A percentile compares a stretch with the other conserved stretches of the same genome.
These are phyloP conservation scores for Sceloporus tristichus DNA, from an alignment of 2,113 vertebrate genomes.

Conservation along the genomic window DNA sequence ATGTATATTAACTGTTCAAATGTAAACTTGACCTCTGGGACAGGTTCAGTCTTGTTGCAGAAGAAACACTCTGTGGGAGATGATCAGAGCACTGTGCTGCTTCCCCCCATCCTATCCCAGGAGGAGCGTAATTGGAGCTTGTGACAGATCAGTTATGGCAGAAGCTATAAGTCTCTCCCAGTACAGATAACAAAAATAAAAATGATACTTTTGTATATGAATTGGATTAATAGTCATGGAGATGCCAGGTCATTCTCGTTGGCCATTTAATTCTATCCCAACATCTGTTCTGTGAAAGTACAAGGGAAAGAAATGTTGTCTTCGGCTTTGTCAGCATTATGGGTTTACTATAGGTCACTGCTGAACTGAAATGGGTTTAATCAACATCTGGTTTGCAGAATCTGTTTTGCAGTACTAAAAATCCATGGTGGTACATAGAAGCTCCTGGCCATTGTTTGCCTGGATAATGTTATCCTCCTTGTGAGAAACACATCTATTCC, in stretches of 20 bases:
- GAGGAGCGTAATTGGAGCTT: slow-evolving; percentile 52
- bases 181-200: slow-evolving; percentile 30
- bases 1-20: background rate
- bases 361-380: background rate
- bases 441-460: background rate
- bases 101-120: slow-evolving; percentile 46
- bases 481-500: background rate
- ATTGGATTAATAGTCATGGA: slow-evolving; percentile 69
- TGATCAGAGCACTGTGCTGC: slow-evolving; percentile 46
- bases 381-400: background rate
- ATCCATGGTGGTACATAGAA: background rate
- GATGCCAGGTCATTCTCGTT: slow-evolving; percentile 46
- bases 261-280: slow-evolving; percentile 47
- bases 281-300: slow-evolving; percentile 56
- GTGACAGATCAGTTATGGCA: slow-evolving; percentile 56
- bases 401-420: background rate
- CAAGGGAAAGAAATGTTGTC: background rate
- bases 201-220: slow-evolving; percentile 55
- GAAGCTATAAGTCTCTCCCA: slow-evolving; percentile 57
- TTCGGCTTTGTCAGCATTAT: slow-evolving; percentile 13
- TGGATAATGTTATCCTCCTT: background rate
- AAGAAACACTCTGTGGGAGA: slow-evolving; percentile 31
- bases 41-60: background rate
- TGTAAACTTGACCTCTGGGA: background rate
- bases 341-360: slow-evolving; percentile 23